phyloP scores from a whole-genome alignment of 2,113 vertebrate genomes.

The Alligator mississippiensis region DNA sequence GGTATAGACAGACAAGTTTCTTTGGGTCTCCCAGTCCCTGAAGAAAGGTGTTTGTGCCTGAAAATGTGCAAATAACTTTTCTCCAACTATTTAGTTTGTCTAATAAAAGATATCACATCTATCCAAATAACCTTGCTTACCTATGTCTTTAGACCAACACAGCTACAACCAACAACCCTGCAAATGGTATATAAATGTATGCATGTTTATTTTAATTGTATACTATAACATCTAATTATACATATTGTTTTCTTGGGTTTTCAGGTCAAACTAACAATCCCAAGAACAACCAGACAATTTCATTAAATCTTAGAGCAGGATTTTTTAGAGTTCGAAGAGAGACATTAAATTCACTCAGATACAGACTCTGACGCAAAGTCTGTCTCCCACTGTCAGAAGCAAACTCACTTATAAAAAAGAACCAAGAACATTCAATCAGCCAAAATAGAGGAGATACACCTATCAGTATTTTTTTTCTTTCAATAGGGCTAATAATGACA shows the following conservation, averaged over 20 bases:
- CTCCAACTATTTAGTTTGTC: too few species aligned
- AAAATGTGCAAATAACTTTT: too few species aligned
- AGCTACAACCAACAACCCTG: too few species aligned
- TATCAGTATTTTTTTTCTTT: neutral
- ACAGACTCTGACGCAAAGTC: neutral
- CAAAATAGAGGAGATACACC: neutral
- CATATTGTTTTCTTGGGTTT: neutral
- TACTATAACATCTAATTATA: neutral
- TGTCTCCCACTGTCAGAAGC: neutral
- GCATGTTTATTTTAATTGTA: too few species aligned
- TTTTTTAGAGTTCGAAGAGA: neutral
- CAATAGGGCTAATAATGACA: neutral
- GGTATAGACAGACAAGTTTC: too few species aligned
- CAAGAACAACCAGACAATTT: neutral
- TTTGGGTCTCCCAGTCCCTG: too few species aligned
- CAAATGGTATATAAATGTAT: too few species aligned
- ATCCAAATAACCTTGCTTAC: too few species aligned
- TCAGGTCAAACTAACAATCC: neutral
- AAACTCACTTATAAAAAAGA: neutral
- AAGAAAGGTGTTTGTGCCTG: too few species aligned
- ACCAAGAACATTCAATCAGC: neutral
- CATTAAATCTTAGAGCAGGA: constrained; percentile 29
- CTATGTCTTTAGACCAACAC: too few species aligned
- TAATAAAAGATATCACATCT: too few species aligned
- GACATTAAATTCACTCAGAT: neutral